phyloP scores from a whole-genome alignment of 2,888 invertebrate genomes.

The Prionchulus punctatus region DNA sequence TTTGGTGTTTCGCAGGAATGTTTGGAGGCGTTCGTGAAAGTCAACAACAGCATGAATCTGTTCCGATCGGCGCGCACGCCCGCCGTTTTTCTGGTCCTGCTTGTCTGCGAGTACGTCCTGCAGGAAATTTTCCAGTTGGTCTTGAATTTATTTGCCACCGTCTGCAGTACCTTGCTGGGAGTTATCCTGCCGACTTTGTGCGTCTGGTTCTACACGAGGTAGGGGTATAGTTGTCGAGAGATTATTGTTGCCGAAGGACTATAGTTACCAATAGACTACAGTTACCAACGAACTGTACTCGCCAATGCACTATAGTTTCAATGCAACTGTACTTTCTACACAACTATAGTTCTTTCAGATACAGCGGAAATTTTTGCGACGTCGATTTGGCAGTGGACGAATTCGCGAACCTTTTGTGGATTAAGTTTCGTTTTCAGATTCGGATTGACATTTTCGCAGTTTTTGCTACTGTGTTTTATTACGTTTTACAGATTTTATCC shows the following conservation, averaged over 20 bases:
- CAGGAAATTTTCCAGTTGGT: constrained; percentile 44
- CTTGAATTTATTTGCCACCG: constrained; percentile 35
- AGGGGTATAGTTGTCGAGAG: constrained; percentile 20
- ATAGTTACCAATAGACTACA: too few relatives aligned
- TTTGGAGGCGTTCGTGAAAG: constrained; percentile 62
- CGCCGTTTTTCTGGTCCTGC: constrained; percentile 64
- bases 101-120: constrained; percentile 67
- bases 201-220: constrained; percentile 84
- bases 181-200: constrained; percentile 60
- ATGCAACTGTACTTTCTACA: too few relatives aligned
- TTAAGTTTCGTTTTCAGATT: too few relatives aligned
- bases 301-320: too few relatives aligned
- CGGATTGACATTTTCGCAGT: too few relatives aligned
- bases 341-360: constrained; percentile 44
- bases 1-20: constrained; percentile 50
- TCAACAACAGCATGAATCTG: constrained; percentile 94
- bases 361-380: constrained; percentile 77
- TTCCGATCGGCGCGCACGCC: constrained; percentile 91
- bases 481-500: constrained; percentile 7
- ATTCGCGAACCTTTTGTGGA: constrained; percentile 53
- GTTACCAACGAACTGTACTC: too few relatives aligned
- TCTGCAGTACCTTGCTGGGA: constrained; percentile 57
- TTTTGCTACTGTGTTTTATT: too few relatives aligned
- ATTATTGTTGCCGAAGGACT: background rate
- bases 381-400: constrained; percentile 72